Evolutionary conservation across 2,888 invertebrate genomes (phyloP), one percentile per base, ranked within the genome.

Genomic region (Idaea biselata): DNA sequence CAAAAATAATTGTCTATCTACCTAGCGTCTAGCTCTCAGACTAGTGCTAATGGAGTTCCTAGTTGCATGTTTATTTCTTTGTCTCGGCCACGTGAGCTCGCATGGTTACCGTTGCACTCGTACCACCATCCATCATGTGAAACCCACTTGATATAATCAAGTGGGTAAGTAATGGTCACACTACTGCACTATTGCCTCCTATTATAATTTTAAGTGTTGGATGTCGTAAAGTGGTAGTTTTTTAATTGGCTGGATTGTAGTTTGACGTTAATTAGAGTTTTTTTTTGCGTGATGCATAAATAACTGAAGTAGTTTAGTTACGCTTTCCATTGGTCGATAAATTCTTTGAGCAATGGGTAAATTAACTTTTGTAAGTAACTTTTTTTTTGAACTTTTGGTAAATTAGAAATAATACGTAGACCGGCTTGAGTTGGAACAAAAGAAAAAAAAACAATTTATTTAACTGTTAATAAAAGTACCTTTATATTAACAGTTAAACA

Each of bases 41-140:
- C 70, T 70, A 68, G 2, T n/a, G 55, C 63, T 69, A 70, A 70
- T 70, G 67, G 58, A 63, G 62, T 66, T 56, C 16, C 33, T 57
- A 62, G 61, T 68, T 64, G 67, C 70, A 70, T 72, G 69, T 68
- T 65, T 65, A 59, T 70, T 72, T 70, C 66, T 70, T 66, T 66
- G 66, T 62, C 72, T 68, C 32, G 58, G 61, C 63, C 65, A 65
- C 68, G 62, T 67, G 60, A 63, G 58, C 63, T 63, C 17, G 63
- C 68, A 68, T 62, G 67, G 63, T 55, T 58, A 62, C 58, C 18
- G 60, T 18, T 4, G 17, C 14, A 56, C 58, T 56, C 18, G 60
- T 18, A 14, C 56, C 14, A 56, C 58, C 58, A 61, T 61, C 58
- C 16, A 61, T 61, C 62, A 63, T 60, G 62, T 61, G 44, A 44